phyloP scores from a whole-genome alignment of 2,797 vertebrate genomes.

The Alfaro cultratus region DNA sequence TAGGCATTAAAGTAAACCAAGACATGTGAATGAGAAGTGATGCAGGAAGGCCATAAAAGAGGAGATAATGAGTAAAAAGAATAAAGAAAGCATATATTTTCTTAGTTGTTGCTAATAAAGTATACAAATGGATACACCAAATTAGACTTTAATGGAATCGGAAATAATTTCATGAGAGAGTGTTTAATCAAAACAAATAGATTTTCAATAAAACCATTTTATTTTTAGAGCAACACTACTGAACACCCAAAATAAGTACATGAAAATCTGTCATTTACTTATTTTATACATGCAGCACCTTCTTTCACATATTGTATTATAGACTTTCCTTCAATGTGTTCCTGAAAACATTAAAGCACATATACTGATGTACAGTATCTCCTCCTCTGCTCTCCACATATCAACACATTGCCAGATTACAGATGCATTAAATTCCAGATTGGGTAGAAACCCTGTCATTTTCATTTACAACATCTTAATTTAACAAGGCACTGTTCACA shows the following conservation, averaged over 20 bases:
- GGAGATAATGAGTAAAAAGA: neutral
- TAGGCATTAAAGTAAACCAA: conserved; percentile 87
- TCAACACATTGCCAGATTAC: neutral
- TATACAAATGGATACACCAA: conserved; percentile 46
- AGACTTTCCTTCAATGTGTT: neutral
- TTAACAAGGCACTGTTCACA: conserved; percentile 17
- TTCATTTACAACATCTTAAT: conserved; percentile 15
- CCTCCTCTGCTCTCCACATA: neutral
- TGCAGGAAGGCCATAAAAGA: neutral
- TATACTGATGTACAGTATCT: neutral
- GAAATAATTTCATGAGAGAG: neutral
- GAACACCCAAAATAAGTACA: neutral
- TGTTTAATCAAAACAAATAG: neutral
- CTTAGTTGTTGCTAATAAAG: neutral
- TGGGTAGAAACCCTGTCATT: neutral
- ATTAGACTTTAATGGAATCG: conserved; percentile 7
- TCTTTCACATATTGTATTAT: conserved; percentile 7
- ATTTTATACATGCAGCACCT: neutral
- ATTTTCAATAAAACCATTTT: neutral
- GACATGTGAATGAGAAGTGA: conserved; percentile 68
- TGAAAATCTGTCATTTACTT: conserved; percentile 33
- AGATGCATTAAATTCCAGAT: neutral
- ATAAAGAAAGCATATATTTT: neutral
- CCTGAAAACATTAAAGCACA: neutral
- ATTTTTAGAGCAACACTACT: conserved; percentile 6